Evolutionary conservation across 2,113 vertebrate genomes (phyloP).

Genomic region (Cephalophus harveyi): DNA sequence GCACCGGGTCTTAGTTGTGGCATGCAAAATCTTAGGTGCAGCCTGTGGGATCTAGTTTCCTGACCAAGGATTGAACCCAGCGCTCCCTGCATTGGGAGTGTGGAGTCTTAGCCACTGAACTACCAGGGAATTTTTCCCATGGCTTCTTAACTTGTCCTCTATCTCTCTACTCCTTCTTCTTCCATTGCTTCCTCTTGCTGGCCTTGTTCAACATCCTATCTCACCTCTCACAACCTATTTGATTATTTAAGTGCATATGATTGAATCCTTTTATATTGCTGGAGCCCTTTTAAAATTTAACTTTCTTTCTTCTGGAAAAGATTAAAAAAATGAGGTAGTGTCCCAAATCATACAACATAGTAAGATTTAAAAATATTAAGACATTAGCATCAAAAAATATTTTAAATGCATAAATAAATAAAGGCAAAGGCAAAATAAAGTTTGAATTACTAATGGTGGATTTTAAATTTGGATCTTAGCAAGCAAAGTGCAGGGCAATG

Average conservation of each 20-base stretch:
- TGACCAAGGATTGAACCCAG: not conserved
- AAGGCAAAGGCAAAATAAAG: not conserved
- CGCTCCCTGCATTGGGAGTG: not conserved
- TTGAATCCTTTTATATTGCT: not conserved
- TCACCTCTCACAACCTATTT: not conserved
- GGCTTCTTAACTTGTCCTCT: not conserved
- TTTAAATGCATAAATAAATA: not conserved
- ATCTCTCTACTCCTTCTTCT: not conserved
- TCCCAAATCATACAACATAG: not conserved
- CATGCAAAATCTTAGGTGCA: not conserved
- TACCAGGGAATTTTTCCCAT: not conserved
- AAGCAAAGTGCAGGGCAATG: not conserved
- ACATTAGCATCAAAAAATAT: not conserved
- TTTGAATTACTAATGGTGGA: not conserved
- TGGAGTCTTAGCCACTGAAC: not conserved
- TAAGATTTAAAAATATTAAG: not conserved
- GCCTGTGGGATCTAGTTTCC: not conserved
- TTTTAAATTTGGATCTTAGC: not conserved
- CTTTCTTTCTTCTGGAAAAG: not conserved
- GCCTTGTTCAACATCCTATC: not conserved
- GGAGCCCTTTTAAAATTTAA: not conserved
- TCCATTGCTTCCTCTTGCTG: not conserved
- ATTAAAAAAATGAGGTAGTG: not conserved
- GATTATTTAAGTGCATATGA: not conserved
- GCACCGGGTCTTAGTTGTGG: not conserved